Conservation (phyloP, 2,888 invertebrate species). For the Drosophila tanythrix region DNA sequence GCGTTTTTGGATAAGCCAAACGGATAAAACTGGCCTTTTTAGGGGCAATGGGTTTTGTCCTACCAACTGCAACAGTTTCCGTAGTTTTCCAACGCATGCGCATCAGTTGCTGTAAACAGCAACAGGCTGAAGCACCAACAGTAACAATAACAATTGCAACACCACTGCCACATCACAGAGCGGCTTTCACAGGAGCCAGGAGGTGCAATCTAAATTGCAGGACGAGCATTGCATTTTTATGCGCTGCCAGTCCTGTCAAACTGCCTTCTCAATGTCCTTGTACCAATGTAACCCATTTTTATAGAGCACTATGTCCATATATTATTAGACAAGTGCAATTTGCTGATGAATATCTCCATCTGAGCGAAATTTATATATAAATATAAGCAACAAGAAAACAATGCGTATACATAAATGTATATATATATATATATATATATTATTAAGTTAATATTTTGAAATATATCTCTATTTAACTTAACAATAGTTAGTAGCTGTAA, state of each 20-base stretch:
- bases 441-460: background rate
- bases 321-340: constrained; percentile 32
- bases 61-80: constrained; percentile 73
- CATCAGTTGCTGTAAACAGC: constrained; percentile 41
- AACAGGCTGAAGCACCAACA: constrained; percentile 65
- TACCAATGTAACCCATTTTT: constrained; percentile 41
- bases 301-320: constrained; percentile 29
- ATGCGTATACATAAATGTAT: background rate
- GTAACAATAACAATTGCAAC: constrained; percentile 20
- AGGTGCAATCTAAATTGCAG: constrained; percentile 61
- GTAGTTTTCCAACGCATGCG: constrained; percentile 72
- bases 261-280: constrained; percentile 52
- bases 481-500: background rate
- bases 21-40: constrained; percentile 67
- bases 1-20: constrained; percentile 63
- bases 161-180: constrained; percentile 10
- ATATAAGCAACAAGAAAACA: background rate
- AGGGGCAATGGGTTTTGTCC: constrained; percentile 70
- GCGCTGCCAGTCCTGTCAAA: constrained; percentile 57
- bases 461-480: background rate
- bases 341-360: constrained; percentile 3
- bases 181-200: constrained; percentile 35
- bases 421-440: background rate
- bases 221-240: constrained; percentile 66
- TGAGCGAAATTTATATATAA: background rate